Conservation (phyloP, 1,140 invertebrate genomes). For the Lepidurus arcticus region DNA sequence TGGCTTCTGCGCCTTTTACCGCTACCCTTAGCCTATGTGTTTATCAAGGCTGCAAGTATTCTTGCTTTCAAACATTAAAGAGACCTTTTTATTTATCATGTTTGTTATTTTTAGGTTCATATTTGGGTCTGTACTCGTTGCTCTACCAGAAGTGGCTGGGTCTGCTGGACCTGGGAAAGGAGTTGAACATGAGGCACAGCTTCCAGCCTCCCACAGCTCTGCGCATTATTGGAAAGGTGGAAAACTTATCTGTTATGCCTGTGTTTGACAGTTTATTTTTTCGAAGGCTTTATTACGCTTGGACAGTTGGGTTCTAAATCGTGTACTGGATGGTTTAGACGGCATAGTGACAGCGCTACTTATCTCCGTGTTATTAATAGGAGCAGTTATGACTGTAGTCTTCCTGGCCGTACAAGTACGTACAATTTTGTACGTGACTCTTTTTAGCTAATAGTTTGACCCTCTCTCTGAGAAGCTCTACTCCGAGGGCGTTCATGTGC, state of each 20-base stretch:
- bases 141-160: conserved; percentile 37
- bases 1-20: conserved; percentile 62
- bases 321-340: conserved; percentile 52
- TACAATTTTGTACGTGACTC: not conserved
- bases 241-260: not conserved
- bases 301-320: conserved; percentile 23
- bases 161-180: conserved; percentile 36
- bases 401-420: conserved; percentile 58
- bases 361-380: conserved; percentile 51
- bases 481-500: conserved; percentile 86
- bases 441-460: conserved; percentile 28
- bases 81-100: too few relatives aligned
- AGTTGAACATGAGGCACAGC: conserved; percentile 44
- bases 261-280: not conserved
- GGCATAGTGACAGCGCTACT: conserved; percentile 56
- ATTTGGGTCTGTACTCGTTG: conserved; percentile 41
- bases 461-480: conserved; percentile 65
- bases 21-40: conserved; percentile 58
- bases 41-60: conserved; percentile 53
- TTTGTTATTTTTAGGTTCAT: conserved; percentile 38
- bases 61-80: not conserved
- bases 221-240: conserved; percentile 42
- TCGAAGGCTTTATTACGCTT: conserved; percentile 37
- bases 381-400: conserved; percentile 49
- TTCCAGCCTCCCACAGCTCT: conserved; percentile 50